A percentile compares a stretch with the other conserved stretches of the same genome.
Conservation (phyloP, 1,140 invertebrate species). For the Xylocopa sonorina region DNA sequence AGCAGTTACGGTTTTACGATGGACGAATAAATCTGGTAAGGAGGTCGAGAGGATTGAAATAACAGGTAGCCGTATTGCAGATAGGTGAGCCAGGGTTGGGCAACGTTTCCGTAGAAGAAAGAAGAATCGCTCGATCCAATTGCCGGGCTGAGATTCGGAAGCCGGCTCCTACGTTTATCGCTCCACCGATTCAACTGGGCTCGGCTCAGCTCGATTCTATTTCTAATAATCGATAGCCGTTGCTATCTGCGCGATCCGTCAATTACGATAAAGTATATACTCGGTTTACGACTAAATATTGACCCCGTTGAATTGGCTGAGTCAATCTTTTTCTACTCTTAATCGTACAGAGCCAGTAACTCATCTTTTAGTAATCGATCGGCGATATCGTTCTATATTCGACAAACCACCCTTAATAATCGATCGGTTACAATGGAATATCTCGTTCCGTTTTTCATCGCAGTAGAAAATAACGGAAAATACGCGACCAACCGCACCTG, state of each 20-base stretch:
- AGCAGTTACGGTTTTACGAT: background rate
- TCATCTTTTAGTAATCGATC: too few relatives aligned
- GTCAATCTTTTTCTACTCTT: too few relatives aligned
- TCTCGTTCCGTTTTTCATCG: background rate
- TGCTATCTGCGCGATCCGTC: background rate
- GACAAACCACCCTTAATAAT: too few relatives aligned
- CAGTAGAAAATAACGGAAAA: background rate
- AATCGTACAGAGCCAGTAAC: too few relatives aligned
- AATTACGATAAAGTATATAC: background rate
- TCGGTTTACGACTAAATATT: too few relatives aligned
- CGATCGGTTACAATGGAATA: too few relatives aligned
- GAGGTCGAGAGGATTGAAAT: constrained; percentile 6
- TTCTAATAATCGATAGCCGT: constrained; percentile 1
- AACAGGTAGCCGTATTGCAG: constrained; percentile 20
- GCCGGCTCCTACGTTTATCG: constrained; percentile 8
- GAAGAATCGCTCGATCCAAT: constrained; percentile 9
- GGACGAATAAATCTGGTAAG: background rate
- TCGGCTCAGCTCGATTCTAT: background rate
- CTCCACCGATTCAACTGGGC: background rate
- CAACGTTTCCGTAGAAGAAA: background rate
- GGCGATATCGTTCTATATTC: too few relatives aligned
- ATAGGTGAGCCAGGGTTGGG: constrained; percentile 6
- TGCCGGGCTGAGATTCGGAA: background rate
- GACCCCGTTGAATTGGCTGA: too few relatives aligned
- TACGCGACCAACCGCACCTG: background rate